These are phyloP conservation scores for Clupea harengus DNA, from an alignment of 2,113 vertebrate genomes.

Conservation along the genomic window DNA sequence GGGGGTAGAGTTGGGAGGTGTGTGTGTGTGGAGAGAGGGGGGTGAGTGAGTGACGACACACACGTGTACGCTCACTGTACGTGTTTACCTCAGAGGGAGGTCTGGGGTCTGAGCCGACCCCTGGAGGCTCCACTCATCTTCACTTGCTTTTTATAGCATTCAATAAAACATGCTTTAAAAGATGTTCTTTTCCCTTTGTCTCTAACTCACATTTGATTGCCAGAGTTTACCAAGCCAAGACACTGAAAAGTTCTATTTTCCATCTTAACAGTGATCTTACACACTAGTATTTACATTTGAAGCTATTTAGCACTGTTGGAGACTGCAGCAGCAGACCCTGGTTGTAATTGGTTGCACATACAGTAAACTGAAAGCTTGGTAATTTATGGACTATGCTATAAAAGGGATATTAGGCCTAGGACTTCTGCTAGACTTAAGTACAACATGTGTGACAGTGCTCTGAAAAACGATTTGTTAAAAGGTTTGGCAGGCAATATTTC, in stretches of 20 bases:
- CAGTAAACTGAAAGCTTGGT: not conserved
- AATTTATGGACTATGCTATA: not conserved
- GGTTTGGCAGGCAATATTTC: not conserved
- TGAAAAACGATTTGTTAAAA: conserved; percentile 6
- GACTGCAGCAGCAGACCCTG: not conserved
- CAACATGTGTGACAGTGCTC: not conserved
- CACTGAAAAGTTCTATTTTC: conserved; percentile 29
- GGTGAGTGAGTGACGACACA: not conserved
- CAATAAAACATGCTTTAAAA: conserved; percentile 65
- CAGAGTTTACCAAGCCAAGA: conserved; percentile 39
- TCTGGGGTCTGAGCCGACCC: conserved; percentile 33
- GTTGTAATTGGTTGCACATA: not conserved
- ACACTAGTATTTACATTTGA: not conserved
- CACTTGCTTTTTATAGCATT: conserved; percentile 53
- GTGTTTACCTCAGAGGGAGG: conserved; percentile 50
- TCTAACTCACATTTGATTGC: conserved; percentile 54
- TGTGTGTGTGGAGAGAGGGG: not conserved
- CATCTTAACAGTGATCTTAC: not conserved
- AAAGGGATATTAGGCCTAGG: not conserved
- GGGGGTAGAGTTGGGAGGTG: not conserved
- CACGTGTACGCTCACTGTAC: conserved; percentile 28
- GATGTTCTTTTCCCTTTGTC: conserved; percentile 53
- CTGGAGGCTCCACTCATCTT: conserved; percentile 50
- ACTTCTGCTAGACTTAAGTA: not conserved
- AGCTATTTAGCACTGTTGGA: not conserved